Conservation (phyloP, 2,113 vertebrate genomes). For the Crotalus viridis region DNA sequence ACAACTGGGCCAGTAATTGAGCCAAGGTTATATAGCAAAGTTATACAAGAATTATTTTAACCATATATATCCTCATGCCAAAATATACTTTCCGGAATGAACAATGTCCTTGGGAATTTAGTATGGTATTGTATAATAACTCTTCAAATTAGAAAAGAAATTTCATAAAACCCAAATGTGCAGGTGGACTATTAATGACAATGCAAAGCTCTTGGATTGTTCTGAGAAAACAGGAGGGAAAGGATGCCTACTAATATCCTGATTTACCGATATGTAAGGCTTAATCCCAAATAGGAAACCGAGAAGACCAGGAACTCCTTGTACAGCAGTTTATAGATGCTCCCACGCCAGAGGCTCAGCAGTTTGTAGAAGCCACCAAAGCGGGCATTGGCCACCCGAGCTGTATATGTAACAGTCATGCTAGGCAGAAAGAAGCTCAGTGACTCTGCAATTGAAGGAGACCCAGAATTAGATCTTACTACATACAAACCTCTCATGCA, state of each 20-base stretch:
- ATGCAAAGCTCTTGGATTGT: neutral
- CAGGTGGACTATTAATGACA: neutral
- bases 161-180: neutral
- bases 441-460: neutral
- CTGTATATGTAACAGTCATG: constrained; percentile 93
- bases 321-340: constrained; percentile 92
- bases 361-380: constrained; percentile 91
- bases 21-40: neutral
- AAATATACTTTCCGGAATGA: neutral
- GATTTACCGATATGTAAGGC: constrained; percentile 85
- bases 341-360: constrained; percentile 88
- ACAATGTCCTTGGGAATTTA: neutral
- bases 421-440: no score
- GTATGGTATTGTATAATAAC: neutral
- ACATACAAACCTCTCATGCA: neutral
- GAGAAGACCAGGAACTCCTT: constrained; percentile 89
- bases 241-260: neutral
- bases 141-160: neutral
- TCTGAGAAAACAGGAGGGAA: neutral
- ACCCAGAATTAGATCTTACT: neutral
- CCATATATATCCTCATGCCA: neutral
- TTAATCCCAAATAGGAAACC: constrained; percentile 81
- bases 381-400: constrained; percentile 86
- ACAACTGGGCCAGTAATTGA: no score
- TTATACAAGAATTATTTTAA: neutral